Percentiles rank a stretch among this genome's conserved stretches.
These are phyloP conservation scores for Dasysyrphus albostriatus DNA, from an alignment of 2,888 invertebrate species.

Conservation along the genomic window DNA sequence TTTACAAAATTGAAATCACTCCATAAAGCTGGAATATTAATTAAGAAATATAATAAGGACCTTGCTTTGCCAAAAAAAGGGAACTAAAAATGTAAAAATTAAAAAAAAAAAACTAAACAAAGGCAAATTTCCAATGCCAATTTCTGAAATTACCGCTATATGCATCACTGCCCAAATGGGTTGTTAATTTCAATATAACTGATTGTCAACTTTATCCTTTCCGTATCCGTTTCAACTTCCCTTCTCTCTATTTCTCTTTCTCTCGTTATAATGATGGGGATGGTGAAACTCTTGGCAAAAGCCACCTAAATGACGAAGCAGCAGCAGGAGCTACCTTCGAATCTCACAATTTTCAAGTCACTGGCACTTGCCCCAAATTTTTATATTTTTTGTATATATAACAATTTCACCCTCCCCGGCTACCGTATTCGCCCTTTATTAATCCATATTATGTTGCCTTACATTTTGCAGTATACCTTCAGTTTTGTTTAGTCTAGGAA, in stretches of 20 bases:
- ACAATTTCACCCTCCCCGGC: slow-evolving; percentile 44
- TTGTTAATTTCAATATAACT: slow-evolving; percentile 75
- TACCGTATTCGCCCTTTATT: slow-evolving; percentile 61
- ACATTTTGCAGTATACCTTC: slow-evolving; percentile 37
- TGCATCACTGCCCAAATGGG: slow-evolving; percentile 72
- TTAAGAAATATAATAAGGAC: slow-evolving; percentile 54
- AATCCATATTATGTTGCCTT: slow-evolving; percentile 68
- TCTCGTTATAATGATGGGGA: not conserved
- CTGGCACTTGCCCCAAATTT: slow-evolving; percentile 74
- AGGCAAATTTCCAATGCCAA: slow-evolving; percentile 65
- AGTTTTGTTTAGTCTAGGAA: slow-evolving; percentile 66
- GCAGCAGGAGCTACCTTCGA: slow-evolving; percentile 52
- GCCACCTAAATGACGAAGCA: slow-evolving; percentile 28
- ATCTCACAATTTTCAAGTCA: slow-evolving; percentile 63
- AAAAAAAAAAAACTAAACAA: slow-evolving; percentile 43
- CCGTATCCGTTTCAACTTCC: slow-evolving; percentile 27
- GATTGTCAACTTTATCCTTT: slow-evolving; percentile 67
- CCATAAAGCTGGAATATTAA: slow-evolving; percentile 59
- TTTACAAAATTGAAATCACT: slow-evolving; percentile 54
- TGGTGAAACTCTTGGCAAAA: slow-evolving; percentile 38
- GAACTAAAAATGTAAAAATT: not conserved
- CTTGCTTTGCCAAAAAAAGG: slow-evolving; percentile 53
- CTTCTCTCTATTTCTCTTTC: not conserved
- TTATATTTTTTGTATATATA: slow-evolving; percentile 48
- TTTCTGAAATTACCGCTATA: slow-evolving; percentile 68